Percentiles rank a stretch among this genome's conserved stretches.
phyloP scores from a whole-genome alignment of 2,888 invertebrate species.

The Cenopis cana region DNA sequence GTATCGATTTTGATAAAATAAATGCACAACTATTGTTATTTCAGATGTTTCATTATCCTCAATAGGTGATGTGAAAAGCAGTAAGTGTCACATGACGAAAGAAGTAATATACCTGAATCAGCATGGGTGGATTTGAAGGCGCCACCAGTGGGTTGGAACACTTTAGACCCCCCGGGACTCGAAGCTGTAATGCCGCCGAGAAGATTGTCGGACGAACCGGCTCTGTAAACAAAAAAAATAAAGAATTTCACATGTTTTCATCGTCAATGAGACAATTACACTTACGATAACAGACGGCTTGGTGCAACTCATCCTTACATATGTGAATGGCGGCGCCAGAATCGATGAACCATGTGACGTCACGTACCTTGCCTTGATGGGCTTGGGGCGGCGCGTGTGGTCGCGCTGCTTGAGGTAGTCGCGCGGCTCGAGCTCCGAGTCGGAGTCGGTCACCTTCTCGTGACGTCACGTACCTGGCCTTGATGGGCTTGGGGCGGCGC shows the following conservation, averaged over 20 bases:
- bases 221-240: slow-evolving; percentile 65
- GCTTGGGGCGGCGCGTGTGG: slow-evolving; percentile 94
- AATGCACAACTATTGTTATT: no score
- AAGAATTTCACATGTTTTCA: not conserved
- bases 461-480: slow-evolving; percentile 82
- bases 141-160: slow-evolving; percentile 96
- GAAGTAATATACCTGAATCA: slow-evolving; percentile 68
- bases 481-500: slow-evolving; percentile 95
- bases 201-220: slow-evolving; percentile 80
- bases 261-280: no score
- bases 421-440: slow-evolving; percentile 88
- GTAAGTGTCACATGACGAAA: no score
- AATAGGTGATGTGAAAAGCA: no score
- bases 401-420: slow-evolving; percentile 83
- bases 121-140: slow-evolving; percentile 95
- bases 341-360: no score
- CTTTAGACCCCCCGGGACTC: slow-evolving; percentile 93
- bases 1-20: no score
- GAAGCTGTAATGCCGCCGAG: slow-evolving; percentile 79
- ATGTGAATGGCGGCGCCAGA: no score
- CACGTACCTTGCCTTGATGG: slow-evolving; percentile 90
- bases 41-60: no score
- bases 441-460: slow-evolving; percentile 94
- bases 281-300: no score
- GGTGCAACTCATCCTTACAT: no score